Evolutionary conservation across 1,140 invertebrate genomes (phyloP).

Genomic region (Habropoda laboriosa): DNA sequence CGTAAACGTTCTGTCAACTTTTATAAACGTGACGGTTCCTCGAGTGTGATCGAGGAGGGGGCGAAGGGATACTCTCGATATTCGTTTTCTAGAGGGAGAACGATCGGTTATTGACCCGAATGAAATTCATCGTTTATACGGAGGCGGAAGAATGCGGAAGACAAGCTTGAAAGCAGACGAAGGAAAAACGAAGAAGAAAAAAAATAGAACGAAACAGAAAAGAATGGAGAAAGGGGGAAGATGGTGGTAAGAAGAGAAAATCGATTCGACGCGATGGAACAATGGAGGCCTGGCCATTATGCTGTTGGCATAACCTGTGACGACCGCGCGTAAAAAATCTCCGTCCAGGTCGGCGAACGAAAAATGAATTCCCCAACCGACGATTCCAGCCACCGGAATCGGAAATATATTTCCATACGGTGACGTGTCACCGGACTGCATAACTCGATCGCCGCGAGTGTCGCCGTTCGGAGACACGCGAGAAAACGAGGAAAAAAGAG

Average conservation of each 20-base stretch:
- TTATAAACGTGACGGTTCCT: neutral
- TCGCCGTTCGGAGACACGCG: neutral
- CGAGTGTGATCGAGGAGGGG: neutral
- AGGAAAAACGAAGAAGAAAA: neutral
- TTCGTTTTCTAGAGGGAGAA: neutral
- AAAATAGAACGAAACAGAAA: neutral
- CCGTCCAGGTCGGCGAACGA: constrained; percentile 27
- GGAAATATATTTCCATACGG: constrained; percentile 23
- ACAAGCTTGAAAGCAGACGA: neutral
- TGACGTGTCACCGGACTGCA: constrained; percentile 20
- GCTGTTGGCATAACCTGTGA: constrained; percentile 25
- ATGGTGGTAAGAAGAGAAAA: neutral
- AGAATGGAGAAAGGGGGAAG: too few relatives aligned
- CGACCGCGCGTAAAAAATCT: constrained; percentile 25
- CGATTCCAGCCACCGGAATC: neutral
- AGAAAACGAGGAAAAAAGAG: neutral
- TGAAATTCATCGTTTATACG: constrained; percentile 2
- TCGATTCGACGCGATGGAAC: neutral
- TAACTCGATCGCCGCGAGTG: constrained; percentile 18
- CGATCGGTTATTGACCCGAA: neutral
- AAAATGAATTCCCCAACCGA: constrained; percentile 27
- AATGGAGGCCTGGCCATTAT: neutral
- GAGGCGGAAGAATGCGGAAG: neutral
- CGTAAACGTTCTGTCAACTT: constrained; percentile 1
- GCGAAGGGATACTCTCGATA: too few relatives aligned